Evolutionary conservation across 2,888 invertebrate species (phyloP), one percentile per base, ranked within the genome.

Genomic region (Patella depressa): DNA sequence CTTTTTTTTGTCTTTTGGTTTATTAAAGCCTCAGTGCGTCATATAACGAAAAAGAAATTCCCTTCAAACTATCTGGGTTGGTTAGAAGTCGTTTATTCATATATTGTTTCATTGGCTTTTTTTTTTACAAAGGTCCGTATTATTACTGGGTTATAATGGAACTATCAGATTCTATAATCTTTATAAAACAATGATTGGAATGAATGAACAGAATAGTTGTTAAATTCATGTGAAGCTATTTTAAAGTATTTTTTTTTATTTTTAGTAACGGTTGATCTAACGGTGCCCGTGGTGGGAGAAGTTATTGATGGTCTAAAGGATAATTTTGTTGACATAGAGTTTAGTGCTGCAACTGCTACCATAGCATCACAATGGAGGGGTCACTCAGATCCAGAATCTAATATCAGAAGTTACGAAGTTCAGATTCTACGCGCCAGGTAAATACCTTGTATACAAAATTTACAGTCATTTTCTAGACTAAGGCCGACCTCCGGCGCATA

Each of bases 321-420:
- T 3, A 74, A 73, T 24, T 83, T 84, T 57, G 29, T 57, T 5
- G 86, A 88, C 65, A 54, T 83, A 3, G 72, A 74, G 29, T 88
- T 81, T 76, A 84, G 84, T n/a, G 75, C 83, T 11, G 83, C 84
- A 24, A 79, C 77, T 65, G 82, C 86, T 2, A 84, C 83, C 19
- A 85, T 87, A 4, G 78, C 80, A 17, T 73, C 81, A 17, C 84
- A 86, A 70, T 87, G 87, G 87, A 80, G 76, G 53, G 80, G 81
- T 53, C 87, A 81, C 78, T 76, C 74, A 34, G 88, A 88, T 69
- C 83, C 84, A n/a, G 87, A 88, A 75, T 87, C 87, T 14, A 81
- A 77, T 53, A 85, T 88, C 24, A 75, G 76, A 34, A 76, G 83
- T 5, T 87, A 84, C 72, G 73, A 80, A 71, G 82, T 85, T 14